Evolutionary conservation across 2,888 invertebrate genomes (phyloP), one percentile per base, ranked within the genome.

Genomic region (Monochamus alternatus): DNA sequence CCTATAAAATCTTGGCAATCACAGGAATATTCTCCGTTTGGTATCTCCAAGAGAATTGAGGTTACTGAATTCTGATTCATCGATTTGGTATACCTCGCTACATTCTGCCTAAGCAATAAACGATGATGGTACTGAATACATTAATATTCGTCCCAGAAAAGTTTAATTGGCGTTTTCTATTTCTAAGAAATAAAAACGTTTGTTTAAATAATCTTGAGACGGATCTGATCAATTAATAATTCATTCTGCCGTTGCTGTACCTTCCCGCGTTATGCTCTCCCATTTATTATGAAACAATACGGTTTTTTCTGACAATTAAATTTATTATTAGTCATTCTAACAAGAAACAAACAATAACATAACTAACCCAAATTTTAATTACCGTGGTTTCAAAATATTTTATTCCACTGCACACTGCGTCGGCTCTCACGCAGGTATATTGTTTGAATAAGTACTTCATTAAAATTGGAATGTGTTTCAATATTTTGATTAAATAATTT

Each of bases 1-100:
- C 83, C 84, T 81, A 85, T 84, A 84, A 85, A 84, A 83, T 82
- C 80, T 77, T 77, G 74, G 81, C 84, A 83, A 84, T 84, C 83
- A 82, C 81, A 81, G 79, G 78, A 62, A 62, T 62, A 70, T 70
- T 70, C 60, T 60, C 47, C 31, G 51, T 70, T 70, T 59, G 58
- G 30, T 67, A 70, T 70, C 62, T 62, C 30, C 62, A 38, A 63
- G 38, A 47, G 65, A 81, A 80, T 81, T 75, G 81, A 78, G 81
- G 82, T 78, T 79, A 80, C 72, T 75, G 75, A 72, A 77, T 74
- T 72, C 66, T 74, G 58, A 63, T 60, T 65, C 72, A 73, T 73
- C 74, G 74, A 73, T 73, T 73, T 38, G 55, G 30, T 31, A 44
- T 10, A 38, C 10, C 14, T 44, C 31, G 58, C 47, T 59, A 14